phyloP scores from a whole-genome alignment of 2,797 vertebrate genomes.

The Arnoldichthys spilopterus region DNA sequence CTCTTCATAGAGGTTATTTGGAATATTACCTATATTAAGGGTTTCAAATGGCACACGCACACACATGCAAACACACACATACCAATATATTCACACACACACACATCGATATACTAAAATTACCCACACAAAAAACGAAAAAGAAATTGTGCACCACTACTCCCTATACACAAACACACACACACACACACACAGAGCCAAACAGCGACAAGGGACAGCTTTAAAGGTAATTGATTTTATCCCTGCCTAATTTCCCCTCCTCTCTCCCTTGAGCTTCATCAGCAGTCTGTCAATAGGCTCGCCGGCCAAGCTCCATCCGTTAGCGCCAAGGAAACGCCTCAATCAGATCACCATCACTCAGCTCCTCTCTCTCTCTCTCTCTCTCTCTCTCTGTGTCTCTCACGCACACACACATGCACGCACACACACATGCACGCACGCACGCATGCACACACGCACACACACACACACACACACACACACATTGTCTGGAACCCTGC shows the following conservation, averaged over 20 bases:
- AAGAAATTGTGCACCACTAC: not conserved
- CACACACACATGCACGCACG: conserved; percentile 20
- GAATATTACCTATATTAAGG: not conserved
- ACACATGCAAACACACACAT: not conserved
- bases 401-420: conserved; percentile 18
- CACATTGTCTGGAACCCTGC: conserved; percentile 13
- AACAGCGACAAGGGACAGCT: conserved; percentile 72
- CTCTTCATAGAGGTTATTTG: not conserved
- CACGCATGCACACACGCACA: conserved; percentile 23
- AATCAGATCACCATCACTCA: conserved; percentile 82
- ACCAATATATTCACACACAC: not conserved
- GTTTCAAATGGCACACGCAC: not conserved
- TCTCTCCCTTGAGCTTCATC: conserved; percentile 74
- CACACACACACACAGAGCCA: conserved; percentile 39
- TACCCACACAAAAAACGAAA: not conserved
- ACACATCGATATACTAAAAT: not conserved
- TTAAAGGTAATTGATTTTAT: conserved; percentile 81
- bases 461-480: conserved; percentile 21
- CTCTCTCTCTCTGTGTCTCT: conserved; percentile 44
- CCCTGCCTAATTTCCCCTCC: conserved; percentile 74
- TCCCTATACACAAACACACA: not conserved
- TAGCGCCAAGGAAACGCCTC: conserved; percentile 78
- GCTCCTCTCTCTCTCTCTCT: conserved; percentile 62
- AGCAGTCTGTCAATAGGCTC: conserved; percentile 81
- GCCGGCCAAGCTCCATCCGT: conserved; percentile 71